A percentile compares a stretch with the other conserved stretches of the same genome.
Conservation (phyloP, 2,113 vertebrate species). For the Tachycineta bicolor region DNA sequence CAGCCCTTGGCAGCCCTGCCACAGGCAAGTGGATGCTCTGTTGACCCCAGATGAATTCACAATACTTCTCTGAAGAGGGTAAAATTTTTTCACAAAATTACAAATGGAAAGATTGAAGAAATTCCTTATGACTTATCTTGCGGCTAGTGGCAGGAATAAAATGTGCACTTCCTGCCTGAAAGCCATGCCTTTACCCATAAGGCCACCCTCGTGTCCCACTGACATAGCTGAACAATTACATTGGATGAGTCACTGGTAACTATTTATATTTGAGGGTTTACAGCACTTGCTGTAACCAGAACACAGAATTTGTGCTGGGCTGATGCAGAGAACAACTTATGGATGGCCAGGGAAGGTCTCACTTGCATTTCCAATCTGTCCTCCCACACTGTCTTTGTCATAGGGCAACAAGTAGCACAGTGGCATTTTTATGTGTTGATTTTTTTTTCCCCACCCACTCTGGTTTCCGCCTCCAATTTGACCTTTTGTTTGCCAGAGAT, state of each 20-base stretch:
- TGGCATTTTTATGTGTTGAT: slow-evolving; percentile 39
- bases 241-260: slow-evolving; percentile 44
- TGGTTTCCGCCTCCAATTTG: slow-evolving; percentile 42
- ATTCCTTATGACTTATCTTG: slow-evolving; percentile 48
- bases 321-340: slow-evolving; percentile 14
- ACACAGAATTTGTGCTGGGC: slow-evolving; percentile 2
- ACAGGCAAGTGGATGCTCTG: neutral
- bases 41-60: slow-evolving; percentile 21
- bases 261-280: slow-evolving; percentile 27
- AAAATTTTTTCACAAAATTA: slow-evolving; percentile 23
- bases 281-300: slow-evolving; percentile 40
- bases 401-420: slow-evolving; percentile 57
- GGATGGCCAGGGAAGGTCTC: slow-evolving; percentile 39
- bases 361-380: slow-evolving; percentile 43
- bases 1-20: neutral
- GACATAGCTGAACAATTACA: slow-evolving; percentile 62
- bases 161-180: slow-evolving; percentile 50
- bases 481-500: slow-evolving; percentile 35
- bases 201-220: slow-evolving; percentile 28
- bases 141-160: slow-evolving; percentile 45
- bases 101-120: slow-evolving; percentile 46
- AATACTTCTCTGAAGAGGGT: slow-evolving; percentile 10
- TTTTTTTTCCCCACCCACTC: slow-evolving; percentile 42
- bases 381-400: slow-evolving; percentile 66
- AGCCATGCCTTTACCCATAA: slow-evolving; percentile 53